Conservation (phyloP, 2,888 invertebrate genomes). For the Exephanes ischioxanthus region DNA sequence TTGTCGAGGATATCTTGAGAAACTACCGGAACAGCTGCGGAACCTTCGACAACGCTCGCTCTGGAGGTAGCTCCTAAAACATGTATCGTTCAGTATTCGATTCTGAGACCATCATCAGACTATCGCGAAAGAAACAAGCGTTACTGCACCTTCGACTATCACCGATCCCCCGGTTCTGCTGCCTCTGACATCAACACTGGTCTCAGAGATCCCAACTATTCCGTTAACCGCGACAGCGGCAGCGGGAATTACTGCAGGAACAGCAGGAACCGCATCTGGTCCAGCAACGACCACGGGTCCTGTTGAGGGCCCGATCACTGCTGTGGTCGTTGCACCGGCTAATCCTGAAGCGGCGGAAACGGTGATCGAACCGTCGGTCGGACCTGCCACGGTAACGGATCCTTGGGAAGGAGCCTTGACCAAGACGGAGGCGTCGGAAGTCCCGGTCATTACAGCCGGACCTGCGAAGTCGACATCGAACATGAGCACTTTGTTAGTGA, state of each 20-base stretch:
- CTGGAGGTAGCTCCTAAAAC: conserved; percentile 50
- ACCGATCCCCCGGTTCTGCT: conserved; percentile 48
- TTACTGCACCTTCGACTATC: conserved; percentile 40
- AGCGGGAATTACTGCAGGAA: conserved; percentile 24
- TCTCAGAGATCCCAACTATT: conserved; percentile 19
- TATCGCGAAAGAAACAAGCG: neutral
- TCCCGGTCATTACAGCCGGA: neutral
- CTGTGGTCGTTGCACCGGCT: conserved; percentile 39
- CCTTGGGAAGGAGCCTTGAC: conserved; percentile 62
- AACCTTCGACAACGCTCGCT: conserved; percentile 38
- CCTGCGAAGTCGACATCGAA: neutral
- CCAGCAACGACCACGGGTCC: conserved; percentile 69
- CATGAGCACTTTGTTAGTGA: neutral
- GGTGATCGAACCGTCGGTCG: conserved; percentile 71
- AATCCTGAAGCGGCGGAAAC: conserved; percentile 68
- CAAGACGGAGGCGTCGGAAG: conserved; percentile 13
- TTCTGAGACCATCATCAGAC: neutral
- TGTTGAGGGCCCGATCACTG: conserved; percentile 68
- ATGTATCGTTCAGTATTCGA: neutral
- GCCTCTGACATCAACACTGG: conserved; percentile 58
- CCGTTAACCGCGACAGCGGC: conserved; percentile 46
- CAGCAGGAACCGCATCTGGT: conserved; percentile 53
- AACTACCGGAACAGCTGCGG: conserved; percentile 39
- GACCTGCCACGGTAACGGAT: conserved; percentile 64
- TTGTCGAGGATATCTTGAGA: conserved; percentile 51